Conservation (phyloP, 2,888 invertebrate genomes). For the Hydroisotoma schaefferi region DNA sequence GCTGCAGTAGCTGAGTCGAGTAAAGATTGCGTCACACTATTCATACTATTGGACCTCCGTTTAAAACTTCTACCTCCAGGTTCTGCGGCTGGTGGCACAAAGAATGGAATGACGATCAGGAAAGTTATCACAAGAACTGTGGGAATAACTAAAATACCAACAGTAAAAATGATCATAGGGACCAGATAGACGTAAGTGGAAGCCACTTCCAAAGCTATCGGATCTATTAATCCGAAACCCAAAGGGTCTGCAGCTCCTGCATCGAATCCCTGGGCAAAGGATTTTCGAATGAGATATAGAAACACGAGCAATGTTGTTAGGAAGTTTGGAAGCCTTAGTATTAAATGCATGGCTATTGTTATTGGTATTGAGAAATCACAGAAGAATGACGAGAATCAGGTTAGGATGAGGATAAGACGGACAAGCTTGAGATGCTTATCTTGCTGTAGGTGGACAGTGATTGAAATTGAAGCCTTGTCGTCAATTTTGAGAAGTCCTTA, state of each 20-base stretch:
- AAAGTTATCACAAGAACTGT: conserved; percentile 31
- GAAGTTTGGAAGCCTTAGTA: neutral
- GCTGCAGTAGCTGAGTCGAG: neutral
- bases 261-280: conserved; percentile 17
- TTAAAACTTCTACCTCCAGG: conserved; percentile 11
- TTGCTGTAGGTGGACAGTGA: too few relatives aligned
- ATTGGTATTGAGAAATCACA: too few relatives aligned
- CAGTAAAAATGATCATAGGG: conserved; percentile 32
- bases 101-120: conserved; percentile 33
- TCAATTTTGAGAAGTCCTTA: too few relatives aligned
- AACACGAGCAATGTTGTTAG: neutral
- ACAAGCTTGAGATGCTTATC: too few relatives aligned
- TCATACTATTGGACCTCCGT: neutral
- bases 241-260: conserved; percentile 31
- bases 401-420: too few relatives aligned
- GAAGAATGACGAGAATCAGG: too few relatives aligned
- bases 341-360: neutral
- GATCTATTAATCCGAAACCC: conserved; percentile 32
- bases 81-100: conserved; percentile 22
- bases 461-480: too few relatives aligned
- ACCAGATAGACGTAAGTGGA: conserved; percentile 32
- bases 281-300: neutral
- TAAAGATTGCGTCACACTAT: neutral
- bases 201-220: conserved; percentile 30
- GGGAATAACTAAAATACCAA: conserved; percentile 37